Evolutionary conservation across 2,797 vertebrate species (phyloP).

Genomic region (Holocentrus rufus): DNA sequence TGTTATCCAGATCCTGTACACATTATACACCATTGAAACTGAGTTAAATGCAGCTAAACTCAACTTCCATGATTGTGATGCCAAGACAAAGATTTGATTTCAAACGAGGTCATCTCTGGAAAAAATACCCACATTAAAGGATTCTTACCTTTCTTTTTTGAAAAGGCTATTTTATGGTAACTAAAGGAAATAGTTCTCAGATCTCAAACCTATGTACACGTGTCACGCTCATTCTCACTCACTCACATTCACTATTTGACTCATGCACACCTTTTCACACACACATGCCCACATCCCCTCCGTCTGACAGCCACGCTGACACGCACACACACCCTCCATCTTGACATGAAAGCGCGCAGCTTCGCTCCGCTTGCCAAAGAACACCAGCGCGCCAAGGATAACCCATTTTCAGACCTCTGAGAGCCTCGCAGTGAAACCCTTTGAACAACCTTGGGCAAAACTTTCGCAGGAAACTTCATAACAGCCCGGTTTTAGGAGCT

Average conservation of each 20-base stretch:
- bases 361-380: constrained; percentile 18
- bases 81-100: no score
- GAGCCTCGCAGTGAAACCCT: constrained; percentile 49
- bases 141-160: no score
- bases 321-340: not conserved
- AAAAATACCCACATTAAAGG: no score
- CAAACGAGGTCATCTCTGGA: no score
- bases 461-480: constrained; percentile 60
- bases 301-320: not conserved
- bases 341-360: constrained; percentile 46
- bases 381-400: constrained; percentile 19
- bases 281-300: not conserved
- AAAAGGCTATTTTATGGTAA: no score
- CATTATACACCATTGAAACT: no score
- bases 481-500: constrained; percentile 48
- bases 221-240: not conserved
- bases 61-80: no score
- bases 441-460: constrained; percentile 65
- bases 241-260: not conserved
- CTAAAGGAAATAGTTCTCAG: no score
- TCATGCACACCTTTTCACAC: not conserved
- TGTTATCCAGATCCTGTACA: not conserved
- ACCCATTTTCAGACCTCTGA: constrained; percentile 47
- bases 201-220: not conserved
- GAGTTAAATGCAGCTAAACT: no score